Evolutionary conservation across 2,113 vertebrate genomes (phyloP), one percentile per base, ranked within the genome.

Genomic region (Tragelaphus imberbis): DNA sequence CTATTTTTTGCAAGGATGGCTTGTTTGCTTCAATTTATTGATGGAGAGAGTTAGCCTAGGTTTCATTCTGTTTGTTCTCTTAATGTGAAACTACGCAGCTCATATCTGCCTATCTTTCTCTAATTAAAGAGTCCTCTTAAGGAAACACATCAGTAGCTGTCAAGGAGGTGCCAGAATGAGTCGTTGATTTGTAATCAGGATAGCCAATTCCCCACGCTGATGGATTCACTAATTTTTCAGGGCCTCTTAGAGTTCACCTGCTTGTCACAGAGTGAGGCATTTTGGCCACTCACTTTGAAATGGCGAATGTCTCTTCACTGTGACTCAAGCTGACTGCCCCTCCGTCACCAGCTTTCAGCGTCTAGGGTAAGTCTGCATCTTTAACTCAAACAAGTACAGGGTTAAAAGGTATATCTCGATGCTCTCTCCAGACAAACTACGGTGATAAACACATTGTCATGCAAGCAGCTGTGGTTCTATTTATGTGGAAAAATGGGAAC

Each of bases 101-200:
- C 9, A 1, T 30, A 40, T 11, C 2, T 80, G 1, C 23, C 92
- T 9, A 80, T 81, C 65, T 97, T 97, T 96, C 58, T 95, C 47
- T 63, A 65, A 27, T 97, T 97, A 59, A 97, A 84, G 12, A 36
- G 10, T 13, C 89, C 12, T 30, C 47, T 91, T 86, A 68, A 90
- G 33, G 87, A 89, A 97, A 51, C 44, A 49, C 40, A 49, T 92
- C 81, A 81, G 82, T 15, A 86, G 21, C 33, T 90, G 40, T 91
- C 80, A 79, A 11, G 40, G 4, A 27, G 87, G 88, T 88, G 33
- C 88, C 81, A 84, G 25, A 75, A 87, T 97, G 91, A 95, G 65
- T 90, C 92, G 94, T 33, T 79, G 90, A 94, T 96, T 98, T 97
- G 84, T 30, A 19, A 90, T 96, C 94, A 90, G 4, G 11, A 27